These are phyloP conservation scores for Anguilla megastoma DNA, from an alignment of 2,797 vertebrate species.

Conservation along the genomic window DNA sequence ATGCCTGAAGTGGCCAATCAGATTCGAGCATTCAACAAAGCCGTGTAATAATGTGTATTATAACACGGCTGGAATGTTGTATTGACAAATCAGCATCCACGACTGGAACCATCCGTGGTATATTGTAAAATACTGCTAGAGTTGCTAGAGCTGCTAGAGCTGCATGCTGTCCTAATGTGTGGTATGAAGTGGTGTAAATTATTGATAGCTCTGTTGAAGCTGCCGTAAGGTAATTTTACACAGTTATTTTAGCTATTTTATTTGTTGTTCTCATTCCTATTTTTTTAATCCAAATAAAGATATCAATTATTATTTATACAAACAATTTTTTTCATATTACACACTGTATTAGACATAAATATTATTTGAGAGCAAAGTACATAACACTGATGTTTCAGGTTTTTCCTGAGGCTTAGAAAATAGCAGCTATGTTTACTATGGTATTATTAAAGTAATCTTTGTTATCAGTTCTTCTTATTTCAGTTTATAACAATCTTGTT, in stretches of 20 bases:
- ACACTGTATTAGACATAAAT: neutral
- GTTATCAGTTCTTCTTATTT: neutral
- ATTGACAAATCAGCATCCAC: too few relatives aligned
- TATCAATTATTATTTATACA: neutral
- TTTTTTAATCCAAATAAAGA: neutral
- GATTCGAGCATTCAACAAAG: too few relatives aligned
- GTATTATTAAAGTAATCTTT: neutral
- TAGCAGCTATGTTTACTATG: neutral
- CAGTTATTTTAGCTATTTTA: neutral
- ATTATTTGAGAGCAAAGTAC: neutral
- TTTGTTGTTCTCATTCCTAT: neutral
- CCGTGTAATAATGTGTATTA: too few relatives aligned
- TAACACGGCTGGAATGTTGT: too few relatives aligned
- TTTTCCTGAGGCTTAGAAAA: neutral
- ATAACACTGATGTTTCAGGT: neutral
- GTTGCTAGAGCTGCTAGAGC: constrained; percentile 37
- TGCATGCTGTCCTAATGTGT: neutral
- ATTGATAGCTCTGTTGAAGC: constrained; percentile 40
- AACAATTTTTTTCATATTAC: constrained; percentile 41
- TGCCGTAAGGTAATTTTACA: constrained; percentile 36
- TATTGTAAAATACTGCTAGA: constrained; percentile 60
- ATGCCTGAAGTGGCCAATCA: too few relatives aligned
- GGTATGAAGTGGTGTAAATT: neutral
- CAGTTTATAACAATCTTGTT: neutral
- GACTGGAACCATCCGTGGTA: constrained; percentile 26